These are phyloP conservation scores for Coccyzus lansbergi DNA, from an alignment of 2,797 vertebrate species.

Conservation along the genomic window DNA sequence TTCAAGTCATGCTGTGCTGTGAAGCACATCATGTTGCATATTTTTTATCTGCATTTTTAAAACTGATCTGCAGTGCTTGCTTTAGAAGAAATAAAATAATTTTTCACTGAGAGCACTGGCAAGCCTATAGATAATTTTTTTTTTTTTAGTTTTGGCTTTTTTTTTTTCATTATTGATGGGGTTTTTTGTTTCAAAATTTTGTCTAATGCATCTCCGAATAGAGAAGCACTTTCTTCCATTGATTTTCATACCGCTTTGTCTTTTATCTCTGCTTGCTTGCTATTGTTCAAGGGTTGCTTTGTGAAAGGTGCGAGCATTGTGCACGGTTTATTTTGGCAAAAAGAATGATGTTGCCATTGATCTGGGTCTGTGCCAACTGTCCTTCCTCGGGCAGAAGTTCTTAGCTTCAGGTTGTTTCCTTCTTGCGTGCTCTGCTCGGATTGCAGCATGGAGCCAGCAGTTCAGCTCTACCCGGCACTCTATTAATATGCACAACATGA, in stretches of 20 bases:
- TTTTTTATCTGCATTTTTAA: not conserved
- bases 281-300: constrained; percentile 82
- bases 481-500: constrained; percentile 88
- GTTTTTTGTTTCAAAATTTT: not conserved
- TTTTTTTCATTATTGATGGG: not conserved
- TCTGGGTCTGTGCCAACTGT: constrained; percentile 69
- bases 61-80: not conserved
- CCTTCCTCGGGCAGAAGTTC: constrained; percentile 74
- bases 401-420: constrained; percentile 73
- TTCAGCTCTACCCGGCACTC: constrained; percentile 71
- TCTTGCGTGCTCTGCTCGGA: constrained; percentile 48
- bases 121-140: not conserved
- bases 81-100: not conserved
- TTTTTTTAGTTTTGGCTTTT: not conserved
- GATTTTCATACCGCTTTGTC: constrained; percentile 78
- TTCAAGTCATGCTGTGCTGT: rapidly evolving
- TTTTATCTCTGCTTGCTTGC: constrained; percentile 75
- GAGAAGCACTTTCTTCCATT: constrained; percentile 73
- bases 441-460: constrained; percentile 66
- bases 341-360: constrained; percentile 67
- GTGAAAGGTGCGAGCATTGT: constrained; percentile 71
- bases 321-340: constrained; percentile 82
- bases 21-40: rapidly evolving
- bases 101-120: not conserved
- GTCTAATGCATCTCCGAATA: not conserved